Percentiles rank a stretch among this genome's conserved stretches.
Conservation (phyloP, 2,888 invertebrate genomes). For the Pollenia labialis region DNA sequence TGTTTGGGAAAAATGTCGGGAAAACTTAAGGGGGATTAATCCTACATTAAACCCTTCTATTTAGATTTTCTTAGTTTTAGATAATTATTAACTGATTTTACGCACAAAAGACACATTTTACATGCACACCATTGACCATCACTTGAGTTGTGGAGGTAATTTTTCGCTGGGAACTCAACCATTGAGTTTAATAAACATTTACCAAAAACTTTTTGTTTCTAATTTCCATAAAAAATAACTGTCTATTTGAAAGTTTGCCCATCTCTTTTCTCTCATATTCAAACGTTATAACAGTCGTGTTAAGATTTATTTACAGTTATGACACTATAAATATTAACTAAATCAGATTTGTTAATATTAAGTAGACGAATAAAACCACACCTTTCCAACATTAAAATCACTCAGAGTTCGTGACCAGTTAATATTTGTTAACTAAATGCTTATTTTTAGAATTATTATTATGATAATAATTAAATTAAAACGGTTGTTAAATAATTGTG, state of each 20-base stretch:
- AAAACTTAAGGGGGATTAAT: no score
- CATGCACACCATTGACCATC: no score
- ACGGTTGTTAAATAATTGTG: background rate
- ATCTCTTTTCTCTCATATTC: no score
- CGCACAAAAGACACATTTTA: no score
- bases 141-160: no score
- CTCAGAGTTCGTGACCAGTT: constrained; percentile 3
- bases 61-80: no score
- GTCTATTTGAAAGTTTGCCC: no score
- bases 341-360: background rate
- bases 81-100: no score
- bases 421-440: background rate
- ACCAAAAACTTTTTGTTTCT: background rate
- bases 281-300: no score
- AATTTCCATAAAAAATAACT: no score
- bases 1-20: no score
- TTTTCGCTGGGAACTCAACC: background rate
- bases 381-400: constrained; percentile 17
- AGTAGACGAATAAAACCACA: constrained; percentile 1
- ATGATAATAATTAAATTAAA: background rate
- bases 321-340: background rate
- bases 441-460: background rate
- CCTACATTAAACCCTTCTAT: no score
- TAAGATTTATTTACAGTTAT: background rate
- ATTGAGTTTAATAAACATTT: background rate